Percentiles rank a stretch among this genome's conserved stretches.
Evolutionary conservation across 2,888 invertebrate species (phyloP).

Genomic region (Lepeophtheirus nordmannii): DNA sequence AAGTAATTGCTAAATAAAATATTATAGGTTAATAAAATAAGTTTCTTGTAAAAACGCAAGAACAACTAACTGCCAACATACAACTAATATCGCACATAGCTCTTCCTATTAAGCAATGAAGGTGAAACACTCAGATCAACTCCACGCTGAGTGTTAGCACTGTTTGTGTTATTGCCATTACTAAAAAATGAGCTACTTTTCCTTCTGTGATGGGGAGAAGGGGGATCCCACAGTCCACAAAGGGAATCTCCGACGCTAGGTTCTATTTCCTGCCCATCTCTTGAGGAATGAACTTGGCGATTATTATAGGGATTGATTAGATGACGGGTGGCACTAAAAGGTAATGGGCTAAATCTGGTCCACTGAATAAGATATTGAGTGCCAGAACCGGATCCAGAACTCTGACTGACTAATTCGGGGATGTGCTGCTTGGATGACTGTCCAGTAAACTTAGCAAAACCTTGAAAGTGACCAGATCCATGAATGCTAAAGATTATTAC

Average conservation of each 20-base stretch:
- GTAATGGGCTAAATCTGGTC: neutral
- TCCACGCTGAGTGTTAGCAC: too few relatives aligned
- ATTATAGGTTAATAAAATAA: too few relatives aligned
- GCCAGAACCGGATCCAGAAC: neutral
- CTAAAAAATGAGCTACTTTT: too few relatives aligned
- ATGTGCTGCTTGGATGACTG: neutral
- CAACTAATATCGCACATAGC: too few relatives aligned
- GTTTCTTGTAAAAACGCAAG: too few relatives aligned
- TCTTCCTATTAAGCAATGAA: too few relatives aligned
- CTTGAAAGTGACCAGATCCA: neutral
- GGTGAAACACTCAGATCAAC: too few relatives aligned
- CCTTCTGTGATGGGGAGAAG: too few relatives aligned
- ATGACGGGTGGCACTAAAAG: neutral
- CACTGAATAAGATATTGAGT: neutral
- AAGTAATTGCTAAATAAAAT: too few relatives aligned
- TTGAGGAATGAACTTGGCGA: neutral
- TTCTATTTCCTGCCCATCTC: conserved; percentile 31
- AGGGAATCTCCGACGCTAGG: neutral
- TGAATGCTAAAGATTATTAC: neutral
- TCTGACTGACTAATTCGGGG: neutral
- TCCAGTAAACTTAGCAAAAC: neutral
- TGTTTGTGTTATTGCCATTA: too few relatives aligned
- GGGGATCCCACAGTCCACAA: neutral
- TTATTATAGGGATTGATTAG: neutral
- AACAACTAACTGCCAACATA: too few relatives aligned